phyloP scores from a whole-genome alignment of 1,140 invertebrate species.

The Cotesia glomerata region DNA sequence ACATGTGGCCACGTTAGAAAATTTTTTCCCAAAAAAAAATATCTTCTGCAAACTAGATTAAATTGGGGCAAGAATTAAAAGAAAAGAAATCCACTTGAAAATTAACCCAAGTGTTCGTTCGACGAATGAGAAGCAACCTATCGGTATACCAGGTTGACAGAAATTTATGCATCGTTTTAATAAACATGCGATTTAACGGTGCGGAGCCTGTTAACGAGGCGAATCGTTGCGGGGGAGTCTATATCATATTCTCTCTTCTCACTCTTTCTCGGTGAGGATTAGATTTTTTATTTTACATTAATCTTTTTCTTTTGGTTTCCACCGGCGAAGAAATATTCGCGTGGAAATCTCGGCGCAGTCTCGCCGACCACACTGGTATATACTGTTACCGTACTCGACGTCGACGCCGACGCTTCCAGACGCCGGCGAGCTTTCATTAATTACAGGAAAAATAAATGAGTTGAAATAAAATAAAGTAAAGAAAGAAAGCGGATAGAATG shows the following conservation, averaged over 20 bases:
- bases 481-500: background rate
- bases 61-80: background rate
- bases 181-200: constrained; percentile 30
- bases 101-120: background rate
- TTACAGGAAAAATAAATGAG: constrained; percentile 24
- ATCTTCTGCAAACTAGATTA: background rate
- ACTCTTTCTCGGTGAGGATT: too few relatives aligned
- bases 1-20: too few relatives aligned
- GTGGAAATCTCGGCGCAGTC: constrained; percentile 3
- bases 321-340: background rate
- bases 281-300: background rate
- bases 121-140: constrained; percentile 4
- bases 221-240: background rate
- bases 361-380: background rate
- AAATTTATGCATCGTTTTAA: constrained; percentile 19
- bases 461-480: constrained; percentile 23
- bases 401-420: background rate
- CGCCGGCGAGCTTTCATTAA: constrained; percentile 26
- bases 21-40: too few relatives aligned
- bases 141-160: constrained; percentile 9
- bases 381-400: background rate
- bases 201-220: constrained; percentile 8
- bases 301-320: background rate
- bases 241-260: background rate
- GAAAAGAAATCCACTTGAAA: background rate